Conservation (phyloP, 35 echinoderm and acorn worm genomes). For the Apostichopus parvimensis region DNA sequence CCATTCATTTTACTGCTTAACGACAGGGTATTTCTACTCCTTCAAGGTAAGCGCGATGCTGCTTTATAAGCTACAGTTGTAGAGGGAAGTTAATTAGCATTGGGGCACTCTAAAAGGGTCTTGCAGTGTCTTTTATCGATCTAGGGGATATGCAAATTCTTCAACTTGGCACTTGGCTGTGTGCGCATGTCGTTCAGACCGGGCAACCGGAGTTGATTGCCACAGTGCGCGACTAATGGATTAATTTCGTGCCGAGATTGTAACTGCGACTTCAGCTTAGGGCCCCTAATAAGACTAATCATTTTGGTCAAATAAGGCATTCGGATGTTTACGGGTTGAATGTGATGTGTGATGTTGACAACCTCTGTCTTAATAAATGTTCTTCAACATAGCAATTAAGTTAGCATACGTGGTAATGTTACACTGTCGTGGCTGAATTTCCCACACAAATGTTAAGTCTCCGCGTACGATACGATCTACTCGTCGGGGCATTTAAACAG, state of each 20-base stretch:
- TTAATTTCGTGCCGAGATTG: conserved; percentile 24
- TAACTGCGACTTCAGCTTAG: conserved; percentile 38
- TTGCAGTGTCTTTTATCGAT: conserved; percentile 48
- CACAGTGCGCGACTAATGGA: conserved; percentile 40
- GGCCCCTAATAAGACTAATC: background rate
- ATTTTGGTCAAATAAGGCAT: background rate
- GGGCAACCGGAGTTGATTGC: conserved; percentile 51
- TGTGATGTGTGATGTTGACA: background rate
- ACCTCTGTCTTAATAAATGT: background rate
- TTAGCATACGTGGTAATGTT: background rate
- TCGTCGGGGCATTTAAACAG: too few species aligned
- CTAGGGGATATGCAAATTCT: conserved; percentile 51
- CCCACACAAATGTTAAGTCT: too few species aligned
- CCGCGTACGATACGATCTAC: too few species aligned
- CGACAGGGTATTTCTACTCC: conserved; percentile 44
- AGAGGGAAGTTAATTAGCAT: conserved; percentile 54
- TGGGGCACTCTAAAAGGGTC: conserved; percentile 53
- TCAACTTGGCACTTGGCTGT: conserved; percentile 44
- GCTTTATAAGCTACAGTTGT: conserved; percentile 51
- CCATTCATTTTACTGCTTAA: conserved; percentile 61
- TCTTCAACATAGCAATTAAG: background rate
- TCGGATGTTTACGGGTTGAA: background rate
- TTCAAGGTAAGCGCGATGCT: conserved; percentile 43
- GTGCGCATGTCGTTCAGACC: conserved; percentile 48
- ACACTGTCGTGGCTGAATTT: too few species aligned